Evolutionary conservation across 2,113 vertebrate genomes (phyloP).

Genomic region (Forbesichthys agassizii): DNA sequence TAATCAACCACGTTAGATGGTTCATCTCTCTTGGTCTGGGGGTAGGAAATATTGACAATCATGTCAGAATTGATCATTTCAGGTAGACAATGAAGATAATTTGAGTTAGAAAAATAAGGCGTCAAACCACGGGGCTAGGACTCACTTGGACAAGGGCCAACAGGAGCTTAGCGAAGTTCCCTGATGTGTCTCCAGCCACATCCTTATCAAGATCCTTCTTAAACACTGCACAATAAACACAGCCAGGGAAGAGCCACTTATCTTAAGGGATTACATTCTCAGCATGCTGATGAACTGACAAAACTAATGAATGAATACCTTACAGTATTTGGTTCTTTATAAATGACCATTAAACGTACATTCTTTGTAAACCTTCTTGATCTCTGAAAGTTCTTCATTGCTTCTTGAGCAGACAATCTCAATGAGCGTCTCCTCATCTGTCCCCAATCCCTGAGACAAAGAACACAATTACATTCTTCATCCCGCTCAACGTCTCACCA

Average conservation of each 20-base stretch:
- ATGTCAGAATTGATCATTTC: background rate
- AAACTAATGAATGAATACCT: too few species aligned
- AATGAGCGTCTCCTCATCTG: conserved; percentile 92
- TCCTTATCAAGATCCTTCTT: conserved; percentile 97
- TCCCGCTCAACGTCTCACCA: too few species aligned
- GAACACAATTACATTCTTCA: background rate
- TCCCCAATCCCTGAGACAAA: conserved; percentile 87
- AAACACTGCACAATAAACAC: conserved; percentile 78
- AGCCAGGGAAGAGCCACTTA: background rate
- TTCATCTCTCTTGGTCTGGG: conserved; percentile 85
- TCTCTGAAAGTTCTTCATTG: conserved; percentile 84
- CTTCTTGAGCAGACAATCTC: conserved; percentile 94
- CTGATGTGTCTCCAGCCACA: conserved; percentile 91
- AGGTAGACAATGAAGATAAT: background rate
- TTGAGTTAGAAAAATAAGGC: too few species aligned
- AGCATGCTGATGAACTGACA: too few species aligned
- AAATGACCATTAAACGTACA: conserved; percentile 72
- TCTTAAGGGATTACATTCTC: too few species aligned
- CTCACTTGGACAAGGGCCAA: conserved; percentile 88
- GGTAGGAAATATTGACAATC: background rate
- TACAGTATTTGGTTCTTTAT: too few species aligned
- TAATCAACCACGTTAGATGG: conserved; percentile 88
- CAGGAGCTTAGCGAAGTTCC: conserved; percentile 92
- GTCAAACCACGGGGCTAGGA: background rate
- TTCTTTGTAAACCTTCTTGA: conserved; percentile 89